phyloP scores from a whole-genome alignment of 2,113 vertebrate genomes.

The Lophochroa leadbeateri region DNA sequence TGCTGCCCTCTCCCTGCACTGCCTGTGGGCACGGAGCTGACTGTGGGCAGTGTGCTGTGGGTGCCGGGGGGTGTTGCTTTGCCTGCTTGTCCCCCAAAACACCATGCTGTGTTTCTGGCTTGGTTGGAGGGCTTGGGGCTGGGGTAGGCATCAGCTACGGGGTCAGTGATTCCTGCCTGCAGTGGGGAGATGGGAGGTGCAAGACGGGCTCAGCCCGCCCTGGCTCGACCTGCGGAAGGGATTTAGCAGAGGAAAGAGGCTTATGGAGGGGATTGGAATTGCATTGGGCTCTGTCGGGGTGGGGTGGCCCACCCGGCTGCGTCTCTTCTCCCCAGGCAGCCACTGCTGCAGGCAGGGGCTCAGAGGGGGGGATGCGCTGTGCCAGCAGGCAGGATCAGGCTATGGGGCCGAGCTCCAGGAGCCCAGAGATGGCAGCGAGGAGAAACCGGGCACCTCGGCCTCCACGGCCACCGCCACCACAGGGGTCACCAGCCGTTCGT shows the following conservation, averaged over 20 bases:
- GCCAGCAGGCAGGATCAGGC: not conserved
- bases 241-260: conserved; percentile 48
- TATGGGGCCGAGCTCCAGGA: not conserved
- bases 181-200: accelerated
- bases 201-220: not conserved
- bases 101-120: accelerated
- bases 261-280: conserved; percentile 51
- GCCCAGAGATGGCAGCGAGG: not conserved
- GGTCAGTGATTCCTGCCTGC: not conserved
- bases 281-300: not conserved
- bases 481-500: not conserved
- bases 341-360: not conserved
- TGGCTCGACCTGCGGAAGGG: not conserved
- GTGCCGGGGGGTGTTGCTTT: not conserved
- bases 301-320: not conserved
- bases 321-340: not conserved
- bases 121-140: not conserved
- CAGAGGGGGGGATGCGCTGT: not conserved
- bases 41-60: not conserved
- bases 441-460: not conserved
- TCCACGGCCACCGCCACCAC: not conserved
- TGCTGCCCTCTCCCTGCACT: not conserved
- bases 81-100: not conserved
- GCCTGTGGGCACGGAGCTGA: accelerated
- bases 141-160: not conserved